Evolutionary conservation across 64 coral and sea anemone species (phyloP).

Genomic region (Pachyseris speciosa): DNA sequence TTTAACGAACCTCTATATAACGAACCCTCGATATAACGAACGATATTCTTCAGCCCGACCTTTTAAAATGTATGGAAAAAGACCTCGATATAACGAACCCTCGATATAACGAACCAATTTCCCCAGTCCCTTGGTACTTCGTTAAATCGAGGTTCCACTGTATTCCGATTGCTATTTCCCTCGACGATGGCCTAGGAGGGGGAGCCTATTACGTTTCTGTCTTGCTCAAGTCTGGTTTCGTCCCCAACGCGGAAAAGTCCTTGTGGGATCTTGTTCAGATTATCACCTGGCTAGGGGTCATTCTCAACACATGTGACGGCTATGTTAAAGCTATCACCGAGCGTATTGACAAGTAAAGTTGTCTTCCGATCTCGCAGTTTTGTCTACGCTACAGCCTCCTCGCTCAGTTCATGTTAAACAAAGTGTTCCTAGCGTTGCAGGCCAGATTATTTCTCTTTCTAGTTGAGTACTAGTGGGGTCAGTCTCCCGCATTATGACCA

Average conservation of each 20-base stretch:
- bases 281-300: constrained; percentile 38
- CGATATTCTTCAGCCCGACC: too few relatives aligned
- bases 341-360: constrained; percentile 20
- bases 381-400: constrained; percentile 3
- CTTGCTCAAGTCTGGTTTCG: constrained; percentile 48
- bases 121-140: too few relatives aligned
- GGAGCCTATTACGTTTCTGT: neutral
- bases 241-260: constrained; percentile 37
- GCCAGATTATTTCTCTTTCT: constrained; percentile 64
- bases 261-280: constrained; percentile 45
- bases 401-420: constrained; percentile 41
- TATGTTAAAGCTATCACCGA: constrained; percentile 12
- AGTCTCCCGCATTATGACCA: constrained; percentile 45
- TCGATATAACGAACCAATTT: too few relatives aligned
- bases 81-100: too few relatives aligned
- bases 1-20: too few relatives aligned
- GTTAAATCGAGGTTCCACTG: too few relatives aligned
- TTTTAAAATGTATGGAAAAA: too few relatives aligned
- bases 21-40: too few relatives aligned
- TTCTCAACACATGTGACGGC: constrained; percentile 41
- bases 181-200: constrained; percentile 20
- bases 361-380: neutral
- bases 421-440: constrained; percentile 20
- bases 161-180: constrained; percentile 1
- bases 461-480: constrained; percentile 4